Evolutionary conservation across 1,140 invertebrate genomes (phyloP), one percentile per base, ranked within the genome.

Genomic region (Bombyx mandarina): DNA sequence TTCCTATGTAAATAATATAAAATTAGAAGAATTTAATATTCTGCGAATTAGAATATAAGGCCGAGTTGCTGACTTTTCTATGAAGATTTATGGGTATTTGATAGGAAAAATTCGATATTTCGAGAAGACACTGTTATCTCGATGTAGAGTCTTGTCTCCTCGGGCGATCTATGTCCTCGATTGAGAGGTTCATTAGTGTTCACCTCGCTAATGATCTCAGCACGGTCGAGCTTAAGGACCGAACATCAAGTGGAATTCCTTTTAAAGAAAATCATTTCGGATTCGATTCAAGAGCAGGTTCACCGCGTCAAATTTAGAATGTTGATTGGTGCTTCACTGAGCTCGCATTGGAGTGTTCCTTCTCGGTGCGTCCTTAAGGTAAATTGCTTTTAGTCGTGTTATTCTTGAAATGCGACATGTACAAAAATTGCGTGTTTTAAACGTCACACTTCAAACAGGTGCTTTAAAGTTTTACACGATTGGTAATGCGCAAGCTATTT

Each of bases 131-230:
- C 53, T 55, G 57, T 63, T 65, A 65, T 63, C 60, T 65, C 50
- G 52, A 62, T 58, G 57, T 52, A 58, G 51, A 8, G 60, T 58
- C 69, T 68, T 69, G 75, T 71, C 74, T 65, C 71, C 69, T 69
- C 63, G 58, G 67, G 58, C 57, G 65, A 73, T 73, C 67, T 73
- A 67, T 62, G 69, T 56, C 60, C 65, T 55, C 69, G 50, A 81
- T 79, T 74, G 73, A 78, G 76, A 64, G 75, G 68, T 75, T 81
- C 80, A 79, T 85, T 82, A 85, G 77, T 78, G 79, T 70, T 74
- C 67, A 65, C 66, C 70, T 75, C 66, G 65, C 67, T 81, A 81
- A 83, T 83, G 78, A 83, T 76, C 66, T 66, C 61, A 44, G 64
- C 66, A 54, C 59, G 57, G 49, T 58, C 54, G 56, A 64, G 26